Base-by-base conservation (phyloP, 2,113 vertebrate genomes). In the Macrotus californicus region DNA sequence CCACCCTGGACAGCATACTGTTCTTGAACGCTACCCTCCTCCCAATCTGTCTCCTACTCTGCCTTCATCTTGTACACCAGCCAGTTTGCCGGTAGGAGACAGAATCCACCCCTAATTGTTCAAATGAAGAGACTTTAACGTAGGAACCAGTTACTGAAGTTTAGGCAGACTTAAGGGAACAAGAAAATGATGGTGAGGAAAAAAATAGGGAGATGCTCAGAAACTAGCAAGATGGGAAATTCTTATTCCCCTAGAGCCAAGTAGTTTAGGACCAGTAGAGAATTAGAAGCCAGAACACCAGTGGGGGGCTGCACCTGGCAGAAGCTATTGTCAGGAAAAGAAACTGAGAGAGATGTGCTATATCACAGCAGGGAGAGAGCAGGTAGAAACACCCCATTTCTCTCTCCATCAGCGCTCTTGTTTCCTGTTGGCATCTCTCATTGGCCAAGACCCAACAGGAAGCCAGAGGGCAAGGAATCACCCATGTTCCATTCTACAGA, bases 191-290 rank as follows among this genome's bases (percentile, higher is more conserved):
- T 85, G 50, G 0, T 29, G 22, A 90, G 8, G 4, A 31, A 36
- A 93, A 34, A 36, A 83, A 66, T 29, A 72, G 31, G 67, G 43
- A 72, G 21, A 41, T 43, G 29, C 66, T 94, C 61, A 84, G n/a
- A 41, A 70, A 26, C 54, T 50, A 59, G 4, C 41, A 54, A 39
- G 21, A 26, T 22, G 34, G 36, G 7, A 75, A 5, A 1, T 80
- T 89, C 61, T 90, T 39, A 11, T 21, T 0, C 7, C 7, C 1
- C 1, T 7, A 64, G 3, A 7, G 11, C 31, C 85, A 48, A 39
- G 24, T 56, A 31, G 19, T 59, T 39, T 72, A 6, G 7, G 34
- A 5, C 22, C 12, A 83, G 26, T 59, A 24, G 56, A 59, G 64
- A 88, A 56, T 16, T 11, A 70, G 50, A 72, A 43, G 43, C 26